These are phyloP conservation scores for Ichneumon xanthorius DNA, from an alignment of 2,888 invertebrate genomes.

Conservation along the genomic window DNA sequence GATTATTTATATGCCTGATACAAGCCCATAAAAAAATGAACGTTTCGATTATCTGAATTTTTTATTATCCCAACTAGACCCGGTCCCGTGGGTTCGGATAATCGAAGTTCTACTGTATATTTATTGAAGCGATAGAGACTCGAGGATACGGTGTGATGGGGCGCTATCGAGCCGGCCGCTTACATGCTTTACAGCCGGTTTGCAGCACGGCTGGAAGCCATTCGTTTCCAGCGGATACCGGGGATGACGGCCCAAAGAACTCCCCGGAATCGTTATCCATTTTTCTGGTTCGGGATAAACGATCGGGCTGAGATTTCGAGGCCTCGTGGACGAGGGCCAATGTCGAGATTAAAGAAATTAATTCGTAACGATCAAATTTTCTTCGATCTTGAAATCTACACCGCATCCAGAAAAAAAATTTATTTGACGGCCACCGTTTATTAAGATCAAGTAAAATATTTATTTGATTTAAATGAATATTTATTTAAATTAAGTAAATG, in stretches of 20 bases:
- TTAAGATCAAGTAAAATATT: too few species aligned
- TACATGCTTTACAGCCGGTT: constrained; percentile 63
- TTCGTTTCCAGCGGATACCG: constrained; percentile 68
- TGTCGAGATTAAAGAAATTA: not conserved
- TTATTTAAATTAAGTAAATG: too few species aligned
- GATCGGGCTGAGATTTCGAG: constrained; percentile 34
- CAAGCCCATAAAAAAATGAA: too few species aligned
- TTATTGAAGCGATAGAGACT: constrained; percentile 23
- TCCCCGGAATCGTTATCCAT: constrained; percentile 18
- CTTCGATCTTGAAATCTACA: not conserved
- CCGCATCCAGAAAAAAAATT: too few species aligned
- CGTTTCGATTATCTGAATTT: too few species aligned
- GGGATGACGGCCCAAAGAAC: constrained; percentile 64
- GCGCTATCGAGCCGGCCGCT: constrained; percentile 52
- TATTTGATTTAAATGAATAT: too few species aligned
- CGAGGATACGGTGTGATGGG: constrained; percentile 37
- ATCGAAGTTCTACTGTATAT: not conserved
- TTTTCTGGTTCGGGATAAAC: constrained; percentile 53
- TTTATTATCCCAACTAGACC: too few species aligned
- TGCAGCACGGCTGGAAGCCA: constrained; percentile 62
- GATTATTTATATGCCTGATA: too few species aligned
- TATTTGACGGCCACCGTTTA: too few species aligned
- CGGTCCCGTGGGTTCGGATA: too few species aligned
- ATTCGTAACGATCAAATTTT: not conserved
- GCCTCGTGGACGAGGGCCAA: constrained; percentile 17